Base-by-base conservation (phyloP, 2,113 vertebrate species). In the Eudorcas thomsonii region DNA sequence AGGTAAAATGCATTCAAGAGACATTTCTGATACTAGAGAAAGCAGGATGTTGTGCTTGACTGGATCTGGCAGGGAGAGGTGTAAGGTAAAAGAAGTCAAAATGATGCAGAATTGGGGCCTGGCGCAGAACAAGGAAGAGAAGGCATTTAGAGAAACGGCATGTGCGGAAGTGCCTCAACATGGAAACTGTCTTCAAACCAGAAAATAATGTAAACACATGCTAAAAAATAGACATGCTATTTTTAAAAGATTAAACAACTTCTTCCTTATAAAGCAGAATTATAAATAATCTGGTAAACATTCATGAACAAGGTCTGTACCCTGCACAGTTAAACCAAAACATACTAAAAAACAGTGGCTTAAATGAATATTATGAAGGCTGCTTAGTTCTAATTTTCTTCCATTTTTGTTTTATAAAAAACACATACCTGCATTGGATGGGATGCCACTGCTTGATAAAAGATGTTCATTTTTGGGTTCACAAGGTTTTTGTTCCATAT, bases 381-480 rank as follows among this genome's bases (percentile, higher is more conserved):
- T 48, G n/a, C 55, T 94, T 94, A 50, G 71, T 88, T 83, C 55
- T 93, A 54, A 21, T 57, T 67, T 60, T 50, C 59, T 12, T 12
- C 36, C 28, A 54, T 39, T 82, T 74, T 96, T 91, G 33, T 87
- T 78, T 96, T 74, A 81, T 74, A 95, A 77, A 94, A 54, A 60
- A 26, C 36, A 80, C 96, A 23, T 95, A 97, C 98, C 97, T 95
- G 93, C n/a, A 5, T 54, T 90, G 54, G 78, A 17, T 96, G 90
- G n/a, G 39, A 57, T n/a, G 77, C 78, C 71, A 84, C 88, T 85
- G 81, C 93, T 96, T 88, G 97, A 77, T 77, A 94, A 97, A 88
- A 91, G 74, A 39, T 98, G 97, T 96, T 98, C 97, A 86, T 78
- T 96, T 85, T 86, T 93, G 90, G 98, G 39, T 64, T 98, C 98